Percentiles rank a stretch among this genome's conserved stretches.
Evolutionary conservation across 2,113 vertebrate genomes (phyloP).

Genomic region (Anhinga anhinga): DNA sequence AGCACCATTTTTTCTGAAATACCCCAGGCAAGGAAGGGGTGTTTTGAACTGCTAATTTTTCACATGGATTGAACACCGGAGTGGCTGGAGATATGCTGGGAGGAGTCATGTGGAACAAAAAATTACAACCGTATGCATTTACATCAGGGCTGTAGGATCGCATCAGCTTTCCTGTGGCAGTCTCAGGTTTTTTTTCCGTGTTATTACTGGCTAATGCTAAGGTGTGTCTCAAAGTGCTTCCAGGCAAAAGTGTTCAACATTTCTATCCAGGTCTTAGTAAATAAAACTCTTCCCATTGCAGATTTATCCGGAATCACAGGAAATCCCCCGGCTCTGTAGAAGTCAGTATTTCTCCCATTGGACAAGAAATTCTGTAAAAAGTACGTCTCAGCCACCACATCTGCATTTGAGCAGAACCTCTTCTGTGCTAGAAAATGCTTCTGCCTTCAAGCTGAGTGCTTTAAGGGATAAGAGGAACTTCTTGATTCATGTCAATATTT

Average conservation of each 20-base stretch:
- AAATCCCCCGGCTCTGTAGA: neutral
- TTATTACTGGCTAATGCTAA: neutral
- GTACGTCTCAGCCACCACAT: neutral
- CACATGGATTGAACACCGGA: neutral
- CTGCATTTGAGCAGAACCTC: neutral
- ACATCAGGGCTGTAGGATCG: neutral
- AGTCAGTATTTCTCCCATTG: neutral
- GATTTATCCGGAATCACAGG: neutral
- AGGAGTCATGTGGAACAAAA: neutral
- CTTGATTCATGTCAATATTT: neutral
- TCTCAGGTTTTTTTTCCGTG: neutral
- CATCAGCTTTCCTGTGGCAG: neutral
- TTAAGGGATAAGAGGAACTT: neutral
- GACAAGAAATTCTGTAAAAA: neutral
- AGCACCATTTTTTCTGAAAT: neutral
- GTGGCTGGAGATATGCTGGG: neutral
- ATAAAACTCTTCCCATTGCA: neutral
- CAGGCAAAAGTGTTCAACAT: neutral
- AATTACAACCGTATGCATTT: neutral
- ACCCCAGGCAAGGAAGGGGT: neutral
- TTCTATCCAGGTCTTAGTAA: neutral
- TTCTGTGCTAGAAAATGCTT: neutral
- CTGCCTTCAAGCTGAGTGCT: neutral
- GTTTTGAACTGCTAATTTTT: neutral
- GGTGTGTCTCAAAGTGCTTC: neutral